Percentiles rank a stretch among this genome's conserved stretches.
Conservation (phyloP, 2,888 invertebrate genomes). For the Elgonia sp. region DNA sequence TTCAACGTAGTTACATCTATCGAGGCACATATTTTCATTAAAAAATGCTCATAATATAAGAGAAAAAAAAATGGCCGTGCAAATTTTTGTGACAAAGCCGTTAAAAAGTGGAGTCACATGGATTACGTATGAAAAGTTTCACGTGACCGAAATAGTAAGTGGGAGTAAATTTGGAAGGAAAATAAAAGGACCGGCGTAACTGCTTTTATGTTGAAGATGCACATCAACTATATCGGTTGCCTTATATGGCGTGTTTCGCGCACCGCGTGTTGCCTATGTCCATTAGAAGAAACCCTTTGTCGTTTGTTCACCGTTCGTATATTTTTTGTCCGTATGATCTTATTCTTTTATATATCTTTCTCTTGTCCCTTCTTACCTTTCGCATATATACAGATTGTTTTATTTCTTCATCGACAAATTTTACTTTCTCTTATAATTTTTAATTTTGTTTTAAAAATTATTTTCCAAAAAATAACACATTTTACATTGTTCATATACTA, state of each 20-base stretch:
- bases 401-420: slow-evolving; percentile 72
- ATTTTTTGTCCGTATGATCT: slow-evolving; percentile 80
- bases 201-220: slow-evolving; percentile 72
- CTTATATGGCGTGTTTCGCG: slow-evolving; percentile 84
- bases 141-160: slow-evolving; percentile 70
- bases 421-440: background rate
- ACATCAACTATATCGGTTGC: slow-evolving; percentile 80
- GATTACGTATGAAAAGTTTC: slow-evolving; percentile 42
- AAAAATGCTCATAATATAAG: background rate
- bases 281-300: slow-evolving; percentile 85
- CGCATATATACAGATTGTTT: slow-evolving; percentile 75
- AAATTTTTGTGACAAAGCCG: slow-evolving; percentile 56
- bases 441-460: background rate
- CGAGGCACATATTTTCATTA: background rate
- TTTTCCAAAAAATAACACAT: background rate
- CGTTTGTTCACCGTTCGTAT: slow-evolving; percentile 77
- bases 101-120: slow-evolving; percentile 48
- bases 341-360: slow-evolving; percentile 67
- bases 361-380: slow-evolving; percentile 35
- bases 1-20: background rate
- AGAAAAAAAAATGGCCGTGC: background rate
- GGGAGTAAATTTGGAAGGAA: slow-evolving; percentile 69
- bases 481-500: too few species aligned
- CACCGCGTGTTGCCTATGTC: slow-evolving; percentile 80
- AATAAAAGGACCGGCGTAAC: slow-evolving; percentile 71